Conservation (phyloP, 2,797 vertebrate genomes). For the Spinibarbus caldwelli region DNA sequence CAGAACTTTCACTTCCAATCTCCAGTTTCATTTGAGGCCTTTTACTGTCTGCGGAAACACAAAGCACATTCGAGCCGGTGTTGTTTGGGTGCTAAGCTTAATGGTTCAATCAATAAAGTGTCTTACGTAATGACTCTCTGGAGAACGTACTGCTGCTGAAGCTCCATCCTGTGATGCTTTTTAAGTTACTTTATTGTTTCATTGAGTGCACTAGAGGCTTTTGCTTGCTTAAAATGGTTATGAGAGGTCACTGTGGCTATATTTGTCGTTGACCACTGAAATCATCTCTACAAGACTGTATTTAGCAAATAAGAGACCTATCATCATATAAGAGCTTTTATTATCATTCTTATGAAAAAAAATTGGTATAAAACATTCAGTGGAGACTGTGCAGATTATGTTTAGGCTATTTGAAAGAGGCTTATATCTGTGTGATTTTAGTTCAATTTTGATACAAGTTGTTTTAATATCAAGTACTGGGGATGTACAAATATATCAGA, state of each 20-base stretch:
- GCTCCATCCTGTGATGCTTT: conserved; percentile 31
- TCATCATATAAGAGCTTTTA: not conserved
- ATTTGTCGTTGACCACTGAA: not conserved
- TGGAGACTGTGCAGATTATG: not conserved
- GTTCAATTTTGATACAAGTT: not conserved
- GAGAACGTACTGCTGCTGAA: not conserved
- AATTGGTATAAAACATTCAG: not conserved
- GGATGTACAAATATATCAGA: not conserved
- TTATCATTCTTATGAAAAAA: not conserved
- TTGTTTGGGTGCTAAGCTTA: not conserved
- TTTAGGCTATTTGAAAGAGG: not conserved
- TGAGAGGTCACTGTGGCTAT: conserved; percentile 8
- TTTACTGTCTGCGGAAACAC: not conserved
- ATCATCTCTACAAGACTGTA: conserved; percentile 2
- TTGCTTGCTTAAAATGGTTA: conserved; percentile 10
- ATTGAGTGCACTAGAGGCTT: not conserved
- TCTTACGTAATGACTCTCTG: not conserved
- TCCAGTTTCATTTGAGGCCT: not conserved
- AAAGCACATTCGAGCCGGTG: not conserved
- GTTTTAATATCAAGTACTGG: not conserved
- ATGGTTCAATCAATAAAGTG: not conserved
- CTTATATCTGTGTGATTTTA: not conserved
- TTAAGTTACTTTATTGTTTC: conserved; percentile 21
- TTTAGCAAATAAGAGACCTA: conserved; percentile 10
- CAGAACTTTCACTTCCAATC: conserved; percentile 5